A percentile compares a stretch with the other conserved stretches of the same genome.
Conservation (phyloP, 2,888 invertebrate genomes). For the Abrostola triplasia region DNA sequence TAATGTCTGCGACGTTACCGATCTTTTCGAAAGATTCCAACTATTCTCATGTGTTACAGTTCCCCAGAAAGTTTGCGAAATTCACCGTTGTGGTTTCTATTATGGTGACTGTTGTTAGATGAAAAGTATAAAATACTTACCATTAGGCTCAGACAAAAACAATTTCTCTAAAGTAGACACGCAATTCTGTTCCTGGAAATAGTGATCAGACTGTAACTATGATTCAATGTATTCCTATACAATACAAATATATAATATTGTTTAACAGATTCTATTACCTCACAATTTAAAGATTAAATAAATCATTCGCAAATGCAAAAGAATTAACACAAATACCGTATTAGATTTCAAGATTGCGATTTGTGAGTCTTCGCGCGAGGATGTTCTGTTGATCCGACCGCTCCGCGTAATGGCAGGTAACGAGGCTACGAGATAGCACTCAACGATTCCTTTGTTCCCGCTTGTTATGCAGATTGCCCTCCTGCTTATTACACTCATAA, state of each 20-base stretch:
- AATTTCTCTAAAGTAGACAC: background rate
- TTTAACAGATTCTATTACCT: conserved; percentile 11
- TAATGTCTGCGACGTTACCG: conserved; percentile 61
- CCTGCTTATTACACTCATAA: conserved; percentile 62
- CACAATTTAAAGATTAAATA: conserved; percentile 9
- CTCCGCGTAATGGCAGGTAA: conserved; percentile 57
- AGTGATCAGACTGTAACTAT: background rate
- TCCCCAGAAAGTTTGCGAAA: conserved; percentile 51
- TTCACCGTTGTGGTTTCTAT: conserved; percentile 49
- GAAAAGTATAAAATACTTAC: background rate
- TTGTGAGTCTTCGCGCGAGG: conserved; percentile 25
- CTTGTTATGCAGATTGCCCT: conserved; percentile 66
- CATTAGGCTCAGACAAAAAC: background rate
- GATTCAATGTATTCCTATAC: background rate
- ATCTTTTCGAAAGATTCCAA: conserved; percentile 54
- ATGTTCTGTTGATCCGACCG: conserved; percentile 27
- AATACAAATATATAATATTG: conserved; percentile 8
- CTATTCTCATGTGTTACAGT: conserved; percentile 60
- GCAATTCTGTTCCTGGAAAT: background rate
- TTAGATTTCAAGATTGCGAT: conserved; percentile 39
- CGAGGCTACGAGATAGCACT: conserved; percentile 63
- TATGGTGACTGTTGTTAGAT: conserved; percentile 23
- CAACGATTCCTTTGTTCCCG: conserved; percentile 67
- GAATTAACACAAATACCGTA: conserved; percentile 24
- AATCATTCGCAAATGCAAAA: conserved; percentile 25